Percentiles rank a stretch among this genome's conserved stretches.
Evolutionary conservation across 2,888 invertebrate genomes (phyloP).

Genomic region (Tetropium fuscum): DNA sequence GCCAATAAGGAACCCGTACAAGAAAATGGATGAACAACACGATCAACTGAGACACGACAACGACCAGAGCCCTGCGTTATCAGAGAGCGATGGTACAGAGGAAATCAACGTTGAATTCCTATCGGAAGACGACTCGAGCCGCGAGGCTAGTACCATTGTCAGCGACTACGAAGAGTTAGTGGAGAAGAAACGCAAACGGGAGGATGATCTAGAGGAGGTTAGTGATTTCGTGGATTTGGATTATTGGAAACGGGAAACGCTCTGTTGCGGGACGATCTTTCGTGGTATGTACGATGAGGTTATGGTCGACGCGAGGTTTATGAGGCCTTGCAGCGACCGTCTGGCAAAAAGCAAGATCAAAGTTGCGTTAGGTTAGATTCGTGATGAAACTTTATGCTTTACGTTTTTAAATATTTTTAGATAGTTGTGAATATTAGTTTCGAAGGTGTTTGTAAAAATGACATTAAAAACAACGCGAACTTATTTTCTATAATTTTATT

Average conservation of each 20-base stretch:
- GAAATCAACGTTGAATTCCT: constrained; percentile 65
- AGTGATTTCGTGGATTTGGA: constrained; percentile 74
- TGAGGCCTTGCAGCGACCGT: constrained; percentile 71
- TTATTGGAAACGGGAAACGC: constrained; percentile 76
- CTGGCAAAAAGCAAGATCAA: constrained; percentile 55
- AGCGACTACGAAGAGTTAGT: constrained; percentile 64
- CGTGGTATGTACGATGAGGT: constrained; percentile 74
- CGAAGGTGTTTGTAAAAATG: too few species aligned
- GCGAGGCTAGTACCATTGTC: constrained; percentile 67
- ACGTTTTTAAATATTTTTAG: too few species aligned
- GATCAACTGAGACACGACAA: constrained; percentile 11
- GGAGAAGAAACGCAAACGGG: constrained; percentile 49
- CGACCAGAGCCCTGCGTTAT: constrained; percentile 65
- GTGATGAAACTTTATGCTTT: not conserved
- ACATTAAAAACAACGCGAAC: too few species aligned
- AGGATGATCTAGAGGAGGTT: constrained; percentile 61
- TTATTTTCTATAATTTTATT: too few species aligned
- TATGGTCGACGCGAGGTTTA: constrained; percentile 72
- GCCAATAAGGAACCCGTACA: not conserved
- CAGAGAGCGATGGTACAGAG: constrained; percentile 55
- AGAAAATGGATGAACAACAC: not conserved
- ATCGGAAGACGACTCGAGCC: constrained; percentile 62
- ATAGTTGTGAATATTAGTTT: too few species aligned
- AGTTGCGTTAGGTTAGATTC: not conserved
- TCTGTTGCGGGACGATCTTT: constrained; percentile 79